Percentiles rank a stretch among this genome's conserved stretches.
phyloP scores from a whole-genome alignment of 92 coral and sea anemone species.

The Epizoanthus illoricatus region DNA sequence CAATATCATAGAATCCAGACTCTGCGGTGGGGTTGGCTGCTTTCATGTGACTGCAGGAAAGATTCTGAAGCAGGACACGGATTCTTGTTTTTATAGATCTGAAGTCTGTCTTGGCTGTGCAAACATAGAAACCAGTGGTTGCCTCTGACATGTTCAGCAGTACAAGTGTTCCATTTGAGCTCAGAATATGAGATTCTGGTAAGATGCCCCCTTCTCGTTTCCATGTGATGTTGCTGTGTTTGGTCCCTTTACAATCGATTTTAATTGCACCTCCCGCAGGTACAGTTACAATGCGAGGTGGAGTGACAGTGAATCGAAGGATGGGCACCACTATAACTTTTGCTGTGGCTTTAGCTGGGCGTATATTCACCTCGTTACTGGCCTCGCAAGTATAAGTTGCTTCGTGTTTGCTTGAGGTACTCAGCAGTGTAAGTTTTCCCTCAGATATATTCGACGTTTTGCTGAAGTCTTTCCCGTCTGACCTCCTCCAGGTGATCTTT shows the following conservation, averaged over 20 bases:
- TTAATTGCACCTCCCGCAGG: not conserved
- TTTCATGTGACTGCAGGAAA: not conserved
- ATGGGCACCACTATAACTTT: not conserved
- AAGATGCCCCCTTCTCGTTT: not conserved
- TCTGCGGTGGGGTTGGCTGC: not conserved
- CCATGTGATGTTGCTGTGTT: not conserved
- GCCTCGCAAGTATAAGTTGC: no score
- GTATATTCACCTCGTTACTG: no score
- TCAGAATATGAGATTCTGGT: no score
- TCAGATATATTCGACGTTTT: no score
- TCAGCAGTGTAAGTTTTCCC: no score
- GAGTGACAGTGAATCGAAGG: not conserved
- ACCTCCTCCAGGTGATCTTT: not conserved
- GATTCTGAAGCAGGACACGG: not conserved
- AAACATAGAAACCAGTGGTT: not conserved
- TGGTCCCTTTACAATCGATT: not conserved
- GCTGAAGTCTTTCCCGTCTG: not conserved
- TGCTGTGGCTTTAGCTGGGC: not conserved
- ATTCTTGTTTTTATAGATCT: not conserved
- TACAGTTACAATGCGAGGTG: not conserved
- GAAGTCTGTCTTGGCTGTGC: not conserved
- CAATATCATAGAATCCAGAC: conserved; percentile 21
- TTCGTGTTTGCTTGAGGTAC: no score
- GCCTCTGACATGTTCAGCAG: not conserved
- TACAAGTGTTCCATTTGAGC: not conserved